A percentile compares a stretch with the other conserved stretches of the same genome.
These are phyloP conservation scores for Sicus ferrugineus DNA, from an alignment of 2,888 invertebrate species.

Conservation along the genomic window DNA sequence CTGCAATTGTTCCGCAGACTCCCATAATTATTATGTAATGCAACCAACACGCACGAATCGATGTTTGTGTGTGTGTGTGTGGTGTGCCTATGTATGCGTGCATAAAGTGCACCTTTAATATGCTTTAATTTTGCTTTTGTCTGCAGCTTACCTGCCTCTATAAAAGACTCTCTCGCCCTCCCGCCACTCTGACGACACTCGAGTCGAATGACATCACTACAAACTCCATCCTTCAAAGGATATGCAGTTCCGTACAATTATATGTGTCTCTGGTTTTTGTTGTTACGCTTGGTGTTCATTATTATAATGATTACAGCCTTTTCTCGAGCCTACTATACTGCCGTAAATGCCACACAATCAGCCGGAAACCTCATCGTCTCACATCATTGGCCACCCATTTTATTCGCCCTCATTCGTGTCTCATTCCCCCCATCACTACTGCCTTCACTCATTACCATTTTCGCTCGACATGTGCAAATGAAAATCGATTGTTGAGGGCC, in stretches of 20 bases:
- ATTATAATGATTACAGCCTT: conserved; percentile 27
- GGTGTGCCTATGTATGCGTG: conserved; percentile 1
- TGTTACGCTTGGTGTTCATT: conserved; percentile 12
- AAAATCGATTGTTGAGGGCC: conserved; percentile 27
- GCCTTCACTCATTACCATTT: conserved; percentile 11
- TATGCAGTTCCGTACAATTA: neutral
- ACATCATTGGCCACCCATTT: too few relatives aligned
- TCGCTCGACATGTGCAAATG: conserved; percentile 7
- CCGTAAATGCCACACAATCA: neutral
- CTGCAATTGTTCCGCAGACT: conserved; percentile 15
- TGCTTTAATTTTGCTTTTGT: conserved; percentile 27
- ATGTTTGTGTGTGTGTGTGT: conserved; percentile 1
- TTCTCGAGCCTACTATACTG: neutral
- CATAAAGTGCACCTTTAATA: conserved; percentile 31
- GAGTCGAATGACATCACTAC: neutral
- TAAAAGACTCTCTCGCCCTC: neutral
- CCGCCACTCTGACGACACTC: neutral
- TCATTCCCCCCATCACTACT: neutral
- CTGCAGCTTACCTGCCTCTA: neutral
- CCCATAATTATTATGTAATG: conserved; percentile 30
- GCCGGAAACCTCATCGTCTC: neutral
- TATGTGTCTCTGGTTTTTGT: neutral
- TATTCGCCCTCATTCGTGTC: too few relatives aligned
- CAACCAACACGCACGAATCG: neutral
- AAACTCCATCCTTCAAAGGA: neutral